Percentiles rank a stretch among this genome's conserved stretches.
Evolutionary conservation across 1,140 invertebrate genomes (phyloP).

Genomic region (Triops longicaudatus): DNA sequence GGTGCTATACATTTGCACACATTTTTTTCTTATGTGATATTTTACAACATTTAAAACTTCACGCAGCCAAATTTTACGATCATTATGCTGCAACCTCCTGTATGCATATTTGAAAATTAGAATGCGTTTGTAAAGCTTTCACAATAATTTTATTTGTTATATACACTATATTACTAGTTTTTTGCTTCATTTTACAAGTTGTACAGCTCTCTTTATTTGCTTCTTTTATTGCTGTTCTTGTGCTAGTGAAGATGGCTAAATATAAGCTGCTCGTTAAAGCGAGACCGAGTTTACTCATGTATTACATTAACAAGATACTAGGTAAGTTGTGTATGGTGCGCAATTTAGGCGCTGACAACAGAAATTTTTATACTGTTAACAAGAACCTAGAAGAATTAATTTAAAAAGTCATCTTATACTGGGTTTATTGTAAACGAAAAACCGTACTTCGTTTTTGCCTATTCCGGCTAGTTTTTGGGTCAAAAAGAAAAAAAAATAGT

Average conservation of each 20-base stretch:
- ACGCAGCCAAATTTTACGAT: background rate
- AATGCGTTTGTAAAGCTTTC: background rate
- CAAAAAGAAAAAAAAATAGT: too few relatives aligned
- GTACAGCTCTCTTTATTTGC: background rate
- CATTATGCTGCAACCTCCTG: background rate
- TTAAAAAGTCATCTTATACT: too few relatives aligned
- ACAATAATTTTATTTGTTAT: background rate
- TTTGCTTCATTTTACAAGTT: constrained; percentile 9
- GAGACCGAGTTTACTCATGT: too few relatives aligned
- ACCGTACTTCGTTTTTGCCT: too few relatives aligned
- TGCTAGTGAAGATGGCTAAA: background rate
- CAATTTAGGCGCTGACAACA: too few relatives aligned
- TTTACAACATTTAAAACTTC: background rate
- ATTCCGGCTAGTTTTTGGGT: too few relatives aligned
- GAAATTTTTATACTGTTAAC: too few relatives aligned
- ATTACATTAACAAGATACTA: too few relatives aligned
- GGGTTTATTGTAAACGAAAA: too few relatives aligned
- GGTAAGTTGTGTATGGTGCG: too few relatives aligned
- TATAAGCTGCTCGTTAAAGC: background rate
- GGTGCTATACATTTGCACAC: background rate
- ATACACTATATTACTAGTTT: background rate
- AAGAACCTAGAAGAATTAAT: too few relatives aligned
- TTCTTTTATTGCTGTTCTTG: background rate
- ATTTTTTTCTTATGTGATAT: constrained; percentile 6
- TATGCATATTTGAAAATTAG: background rate